These are phyloP conservation scores for Anarrhichthys ocellatus DNA, from an alignment of 2,113 vertebrate genomes.

Conservation along the genomic window DNA sequence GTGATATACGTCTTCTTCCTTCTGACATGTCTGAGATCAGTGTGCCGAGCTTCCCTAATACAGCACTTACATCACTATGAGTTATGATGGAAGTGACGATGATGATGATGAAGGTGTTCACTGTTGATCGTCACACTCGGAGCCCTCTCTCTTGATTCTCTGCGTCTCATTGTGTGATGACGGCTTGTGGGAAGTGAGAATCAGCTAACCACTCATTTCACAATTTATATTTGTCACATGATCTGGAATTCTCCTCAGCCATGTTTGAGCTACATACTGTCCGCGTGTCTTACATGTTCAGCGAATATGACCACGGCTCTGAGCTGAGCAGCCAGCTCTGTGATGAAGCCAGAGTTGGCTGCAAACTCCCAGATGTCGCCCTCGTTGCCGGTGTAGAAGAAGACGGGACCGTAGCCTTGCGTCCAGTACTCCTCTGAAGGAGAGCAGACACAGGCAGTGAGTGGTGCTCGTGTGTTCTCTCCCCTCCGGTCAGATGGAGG, in stretches of 20 bases:
- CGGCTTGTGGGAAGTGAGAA: background rate
- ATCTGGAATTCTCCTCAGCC: background rate
- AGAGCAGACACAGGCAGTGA: fast-evolving
- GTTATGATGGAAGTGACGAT: no score
- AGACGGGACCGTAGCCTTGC: slow-evolving; percentile 87
- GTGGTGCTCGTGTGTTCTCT: no score
- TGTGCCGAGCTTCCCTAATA: no score
- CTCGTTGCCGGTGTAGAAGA: slow-evolving; percentile 96
- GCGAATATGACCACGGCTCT: slow-evolving; percentile 91
- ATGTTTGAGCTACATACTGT: background rate
- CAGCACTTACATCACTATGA: no score
- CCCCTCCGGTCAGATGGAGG: fast-evolving
- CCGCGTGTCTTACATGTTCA: slow-evolving; percentile 88
- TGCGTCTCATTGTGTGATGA: background rate
- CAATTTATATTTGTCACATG: background rate
- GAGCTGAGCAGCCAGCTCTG: slow-evolving; percentile 88
- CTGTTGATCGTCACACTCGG: no score
- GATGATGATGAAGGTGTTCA: no score
- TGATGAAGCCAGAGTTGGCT: slow-evolving; percentile 89
- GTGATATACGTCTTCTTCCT: no score
- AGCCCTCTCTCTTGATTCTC: no score
- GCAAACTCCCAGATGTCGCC: slow-evolving; percentile 91
- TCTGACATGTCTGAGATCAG: no score
- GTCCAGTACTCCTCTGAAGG: slow-evolving; percentile 88
- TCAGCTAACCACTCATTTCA: slow-evolving; percentile 26